Conservation (phyloP, 2,797 vertebrate genomes). For the Mareca strepera region DNA sequence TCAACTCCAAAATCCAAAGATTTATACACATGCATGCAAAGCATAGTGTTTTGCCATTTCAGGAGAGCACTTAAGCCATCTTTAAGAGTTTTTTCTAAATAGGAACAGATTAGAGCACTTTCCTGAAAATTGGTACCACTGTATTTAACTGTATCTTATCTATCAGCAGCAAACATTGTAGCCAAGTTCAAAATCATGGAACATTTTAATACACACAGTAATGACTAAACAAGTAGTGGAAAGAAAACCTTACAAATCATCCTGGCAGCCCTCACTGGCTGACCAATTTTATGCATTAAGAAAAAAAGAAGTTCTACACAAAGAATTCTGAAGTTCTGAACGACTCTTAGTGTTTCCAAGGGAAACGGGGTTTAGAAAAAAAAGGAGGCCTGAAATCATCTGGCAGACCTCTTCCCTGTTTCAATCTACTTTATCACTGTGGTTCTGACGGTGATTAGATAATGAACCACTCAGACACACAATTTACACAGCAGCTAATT, state of each 20-base stretch:
- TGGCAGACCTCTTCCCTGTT: slow-evolving; percentile 87
- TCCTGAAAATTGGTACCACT: not conserved
- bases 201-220: slow-evolving; percentile 22
- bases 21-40: not conserved
- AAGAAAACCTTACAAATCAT: slow-evolving; percentile 51
- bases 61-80: not conserved
- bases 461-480: slow-evolving; percentile 95
- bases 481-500: slow-evolving; percentile 94
- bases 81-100: not conserved
- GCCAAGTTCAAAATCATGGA: not conserved
- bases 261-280: slow-evolving; percentile 27
- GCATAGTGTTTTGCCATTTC: not conserved
- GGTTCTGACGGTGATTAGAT: slow-evolving; percentile 96
- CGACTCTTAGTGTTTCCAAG: slow-evolving; percentile 79
- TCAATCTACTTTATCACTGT: slow-evolving; percentile 91
- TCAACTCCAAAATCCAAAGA: not conserved
- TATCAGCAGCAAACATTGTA: not conserved
- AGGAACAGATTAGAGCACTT: not conserved
- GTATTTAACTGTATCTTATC: not conserved
- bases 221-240: not conserved
- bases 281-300: slow-evolving; percentile 61
- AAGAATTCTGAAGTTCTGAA: slow-evolving; percentile 79
- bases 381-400: slow-evolving; percentile 81
- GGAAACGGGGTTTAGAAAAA: slow-evolving; percentile 78
- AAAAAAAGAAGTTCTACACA: slow-evolving; percentile 70